Base-by-base conservation (phyloP, 2,797 vertebrate species). In the Chlorospingus semifuscus region DNA sequence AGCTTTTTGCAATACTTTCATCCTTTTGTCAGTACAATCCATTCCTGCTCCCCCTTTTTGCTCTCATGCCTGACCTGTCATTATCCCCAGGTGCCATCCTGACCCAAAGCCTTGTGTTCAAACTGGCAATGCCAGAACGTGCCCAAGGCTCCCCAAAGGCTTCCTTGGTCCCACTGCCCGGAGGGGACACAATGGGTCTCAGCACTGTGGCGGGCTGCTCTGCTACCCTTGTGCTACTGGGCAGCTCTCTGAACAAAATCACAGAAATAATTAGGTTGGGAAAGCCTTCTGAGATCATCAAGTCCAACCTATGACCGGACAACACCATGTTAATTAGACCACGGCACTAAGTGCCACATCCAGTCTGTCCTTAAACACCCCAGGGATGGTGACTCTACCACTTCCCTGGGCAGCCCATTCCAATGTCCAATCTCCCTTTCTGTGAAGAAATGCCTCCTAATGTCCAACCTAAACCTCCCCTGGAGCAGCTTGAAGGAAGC, bases 171-270 rank as follows among this genome's bases (percentile, higher is more conserved):
- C 46, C 59, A 10, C 26, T 36, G 34, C 15, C 59, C 0, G 5
- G n/a, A 59, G 30, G 15, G 18, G 18, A 50, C 5, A 4, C 0
- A 0, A 12, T 14, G 34, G 34, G 18, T 53, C 34, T 26, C 39
- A 36, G 59, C 59, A n/a, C 34, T 23, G 34, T 4, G 26, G 13
- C 0, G 0, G 7, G 34, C 34, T 78, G 57, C 65, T 46, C 20
- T 39, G 22, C 29, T 27, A 49, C 16, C 23, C 11, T 23, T 36
- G 20, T 21, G 37, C 27, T 76, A 18, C 26, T 0, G 0, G 34
- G 34, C 34, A 83, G 52, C 30, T 47, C 16, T 34, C 59, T 29
- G 30, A 78, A 47, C 26, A 36, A 15, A 71, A 52, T 29, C 72
- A 65, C 39, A 47, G 34, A 20, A 59, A 41, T 18, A 32, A 53